Conservation (phyloP, 1,140 invertebrate species). For the Orussus abietinus region DNA sequence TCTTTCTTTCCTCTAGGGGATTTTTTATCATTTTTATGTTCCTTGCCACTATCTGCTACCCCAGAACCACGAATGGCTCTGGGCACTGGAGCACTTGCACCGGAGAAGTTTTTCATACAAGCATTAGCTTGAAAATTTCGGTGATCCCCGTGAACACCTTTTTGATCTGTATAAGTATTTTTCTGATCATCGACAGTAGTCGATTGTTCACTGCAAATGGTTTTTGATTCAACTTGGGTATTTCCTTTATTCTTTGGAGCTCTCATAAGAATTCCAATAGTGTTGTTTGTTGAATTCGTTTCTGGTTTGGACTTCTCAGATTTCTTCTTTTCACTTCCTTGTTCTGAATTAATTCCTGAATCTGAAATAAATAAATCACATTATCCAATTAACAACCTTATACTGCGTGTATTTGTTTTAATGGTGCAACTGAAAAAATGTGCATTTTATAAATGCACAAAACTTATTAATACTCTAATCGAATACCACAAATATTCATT, state of each 20-base stretch:
- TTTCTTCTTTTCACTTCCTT: conserved; percentile 8
- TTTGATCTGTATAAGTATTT: neutral
- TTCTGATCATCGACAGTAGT: neutral
- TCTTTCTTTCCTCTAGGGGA: conserved; percentile 16
- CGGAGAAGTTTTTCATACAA: neutral
- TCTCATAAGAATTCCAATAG: conserved; percentile 11
- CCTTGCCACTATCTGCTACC: conserved; percentile 13
- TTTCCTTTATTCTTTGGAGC: conserved; percentile 5
- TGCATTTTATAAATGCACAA: too few species aligned
- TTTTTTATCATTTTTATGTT: conserved; percentile 17
- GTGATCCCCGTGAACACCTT: neutral
- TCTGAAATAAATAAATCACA: too few species aligned
- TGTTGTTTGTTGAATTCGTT: conserved; percentile 3
- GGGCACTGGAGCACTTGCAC: conserved; percentile 15
- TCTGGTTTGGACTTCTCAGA: neutral
- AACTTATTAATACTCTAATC: too few species aligned
- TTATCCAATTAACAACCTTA: too few species aligned
- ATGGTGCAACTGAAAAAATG: too few species aligned
- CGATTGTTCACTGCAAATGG: neutral
- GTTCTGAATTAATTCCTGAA: too few species aligned
- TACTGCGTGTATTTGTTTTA: too few species aligned
- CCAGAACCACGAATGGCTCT: conserved; percentile 26
- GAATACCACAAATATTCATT: too few species aligned
- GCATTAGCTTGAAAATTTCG: neutral
- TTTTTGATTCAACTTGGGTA: conserved; percentile 3